Percentiles rank a stretch among this genome's conserved stretches.
These are phyloP conservation scores for Taenioides sp. DNA, from an alignment of 2,797 vertebrate genomes.

Conservation along the genomic window DNA sequence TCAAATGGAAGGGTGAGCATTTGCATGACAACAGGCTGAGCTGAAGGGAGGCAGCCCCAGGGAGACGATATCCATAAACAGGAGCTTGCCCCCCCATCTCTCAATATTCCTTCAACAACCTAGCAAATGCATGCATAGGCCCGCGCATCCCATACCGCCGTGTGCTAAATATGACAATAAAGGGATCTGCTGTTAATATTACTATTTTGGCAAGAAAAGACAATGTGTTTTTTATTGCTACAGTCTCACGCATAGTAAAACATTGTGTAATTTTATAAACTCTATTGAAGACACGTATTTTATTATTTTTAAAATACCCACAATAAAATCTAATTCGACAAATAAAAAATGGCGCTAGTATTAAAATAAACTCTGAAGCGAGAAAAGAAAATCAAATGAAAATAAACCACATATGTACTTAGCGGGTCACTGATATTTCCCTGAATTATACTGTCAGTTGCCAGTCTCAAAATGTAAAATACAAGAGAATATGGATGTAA, in stretches of 20 bases:
- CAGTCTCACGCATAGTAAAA: slow-evolving; percentile 56
- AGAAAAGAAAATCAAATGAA: slow-evolving; percentile 51
- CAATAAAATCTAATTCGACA: slow-evolving; percentile 49
- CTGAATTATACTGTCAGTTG: slow-evolving; percentile 60
- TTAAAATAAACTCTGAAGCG: slow-evolving; percentile 58
- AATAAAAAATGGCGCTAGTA: slow-evolving; percentile 47
- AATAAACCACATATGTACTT: slow-evolving; percentile 47
- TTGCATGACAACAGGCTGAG: slow-evolving; percentile 94
- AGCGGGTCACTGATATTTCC: slow-evolving; percentile 59
- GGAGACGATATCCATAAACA: slow-evolving; percentile 86
- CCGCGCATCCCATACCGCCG: slow-evolving; percentile 51
- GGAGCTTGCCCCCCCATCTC: slow-evolving; percentile 54
- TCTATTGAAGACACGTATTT: slow-evolving; percentile 67
- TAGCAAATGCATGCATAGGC: slow-evolving; percentile 63
- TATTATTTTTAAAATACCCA: slow-evolving; percentile 65
- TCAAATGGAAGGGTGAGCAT: slow-evolving; percentile 96
- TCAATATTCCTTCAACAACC: slow-evolving; percentile 66
- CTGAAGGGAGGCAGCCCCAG: slow-evolving; percentile 76
- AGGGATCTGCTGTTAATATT: slow-evolving; percentile 64
- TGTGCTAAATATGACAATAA: slow-evolving; percentile 73
- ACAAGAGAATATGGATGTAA: slow-evolving; percentile 46
- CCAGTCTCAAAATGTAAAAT: slow-evolving; percentile 58
- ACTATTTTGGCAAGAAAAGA: slow-evolving; percentile 72
- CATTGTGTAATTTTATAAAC: slow-evolving; percentile 65
- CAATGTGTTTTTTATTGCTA: slow-evolving; percentile 63